These are phyloP conservation scores for Temnothorax unifasciatus DNA, from an alignment of 2,888 invertebrate species.

Conservation along the genomic window DNA sequence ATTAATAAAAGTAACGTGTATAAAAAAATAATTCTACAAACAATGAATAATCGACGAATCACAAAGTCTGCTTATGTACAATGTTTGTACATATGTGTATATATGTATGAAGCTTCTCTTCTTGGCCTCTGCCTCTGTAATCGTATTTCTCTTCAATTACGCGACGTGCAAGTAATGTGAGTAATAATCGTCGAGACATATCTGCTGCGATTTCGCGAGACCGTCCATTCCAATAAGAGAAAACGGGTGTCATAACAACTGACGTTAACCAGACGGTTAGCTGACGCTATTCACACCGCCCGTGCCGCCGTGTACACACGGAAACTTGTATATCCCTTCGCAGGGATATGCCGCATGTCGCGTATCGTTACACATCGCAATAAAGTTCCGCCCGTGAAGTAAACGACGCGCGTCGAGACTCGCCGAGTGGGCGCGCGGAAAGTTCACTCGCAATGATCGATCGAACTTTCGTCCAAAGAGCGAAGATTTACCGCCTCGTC, in stretches of 20 bases:
- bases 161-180: background rate
- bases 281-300: background rate
- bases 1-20: background rate
- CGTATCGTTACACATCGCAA: slow-evolving; percentile 56
- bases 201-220: slow-evolving; percentile 9
- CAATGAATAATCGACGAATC: background rate
- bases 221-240: slow-evolving; percentile 13
- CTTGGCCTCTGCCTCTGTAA: background rate
- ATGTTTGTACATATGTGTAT: no score
- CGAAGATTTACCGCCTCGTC: slow-evolving; percentile 48
- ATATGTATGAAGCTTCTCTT: background rate
- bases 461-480: slow-evolving; percentile 36
- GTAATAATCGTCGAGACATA: slow-evolving; percentile 16
- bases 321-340: slow-evolving; percentile 22
- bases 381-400: slow-evolving; percentile 55
- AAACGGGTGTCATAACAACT: background rate
- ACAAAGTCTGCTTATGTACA: background rate
- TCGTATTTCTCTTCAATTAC: slow-evolving; percentile 3
- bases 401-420: background rate
- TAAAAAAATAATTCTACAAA: background rate
- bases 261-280: slow-evolving; percentile 49
- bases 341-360: slow-evolving; percentile 34
- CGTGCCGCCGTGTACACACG: background rate
- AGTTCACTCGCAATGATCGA: slow-evolving; percentile 61
- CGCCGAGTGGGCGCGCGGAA: background rate